Conservation (phyloP, 2,888 invertebrate genomes). For the Polydrusus cervinus region DNA sequence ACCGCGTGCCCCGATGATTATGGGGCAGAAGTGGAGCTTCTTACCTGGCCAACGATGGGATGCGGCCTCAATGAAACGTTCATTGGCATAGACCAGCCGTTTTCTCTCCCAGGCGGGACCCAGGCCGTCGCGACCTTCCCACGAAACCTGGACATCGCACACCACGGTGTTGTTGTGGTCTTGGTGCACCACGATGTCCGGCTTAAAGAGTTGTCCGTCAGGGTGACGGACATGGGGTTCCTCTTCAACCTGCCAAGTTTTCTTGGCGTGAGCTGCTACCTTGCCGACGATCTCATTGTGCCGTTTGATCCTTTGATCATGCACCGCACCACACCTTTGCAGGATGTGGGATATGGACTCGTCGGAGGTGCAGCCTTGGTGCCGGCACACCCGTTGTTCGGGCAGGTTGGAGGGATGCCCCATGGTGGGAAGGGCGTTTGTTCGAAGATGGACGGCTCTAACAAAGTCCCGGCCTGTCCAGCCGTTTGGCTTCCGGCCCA, state of each 20-base stretch:
- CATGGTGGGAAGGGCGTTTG: conserved; percentile 56
- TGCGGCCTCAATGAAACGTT: conserved; percentile 52
- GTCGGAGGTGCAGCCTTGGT: conserved; percentile 55
- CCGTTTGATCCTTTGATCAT: conserved; percentile 50
- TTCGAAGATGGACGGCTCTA: conserved; percentile 58
- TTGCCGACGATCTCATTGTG: conserved; percentile 55
- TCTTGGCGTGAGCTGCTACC: conserved; percentile 36
- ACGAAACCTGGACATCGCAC: conserved; percentile 51
- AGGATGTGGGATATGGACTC: conserved; percentile 59
- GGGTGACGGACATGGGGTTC: conserved; percentile 56
- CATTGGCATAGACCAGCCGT: conserved; percentile 31
- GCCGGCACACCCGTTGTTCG: conserved; percentile 49
- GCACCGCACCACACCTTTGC: conserved; percentile 57
- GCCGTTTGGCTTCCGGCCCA: conserved; percentile 45
- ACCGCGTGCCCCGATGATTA: conserved; percentile 58
- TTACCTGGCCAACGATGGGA: conserved; percentile 47
- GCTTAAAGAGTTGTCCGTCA: conserved; percentile 57
- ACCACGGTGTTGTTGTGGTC: conserved; percentile 28
- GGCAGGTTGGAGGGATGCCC: conserved; percentile 58
- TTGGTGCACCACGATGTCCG: conserved; percentile 49
- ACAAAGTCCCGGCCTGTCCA: no score
- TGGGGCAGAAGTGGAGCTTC: conserved; percentile 40
- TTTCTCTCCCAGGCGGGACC: background rate
- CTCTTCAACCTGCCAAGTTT: conserved; percentile 46
- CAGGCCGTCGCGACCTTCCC: conserved; percentile 31